phyloP scores from a whole-genome alignment of 2,113 vertebrate species.

The Ptilonorhynchus violaceus region DNA sequence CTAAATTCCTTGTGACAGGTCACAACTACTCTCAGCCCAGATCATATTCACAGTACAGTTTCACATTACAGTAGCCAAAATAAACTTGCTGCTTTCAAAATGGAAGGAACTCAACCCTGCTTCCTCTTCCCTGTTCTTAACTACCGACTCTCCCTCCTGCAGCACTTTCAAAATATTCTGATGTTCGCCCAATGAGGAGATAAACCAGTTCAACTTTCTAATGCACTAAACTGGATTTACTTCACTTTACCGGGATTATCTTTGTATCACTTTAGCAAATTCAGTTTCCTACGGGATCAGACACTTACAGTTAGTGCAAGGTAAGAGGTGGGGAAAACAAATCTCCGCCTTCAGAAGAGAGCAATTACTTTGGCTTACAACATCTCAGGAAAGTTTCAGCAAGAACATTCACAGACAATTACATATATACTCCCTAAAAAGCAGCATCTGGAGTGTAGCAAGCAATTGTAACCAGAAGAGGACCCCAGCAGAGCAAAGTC shows the following conservation, averaged over 20 bases:
- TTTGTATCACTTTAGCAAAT: not conserved
- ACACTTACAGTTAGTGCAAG: not conserved
- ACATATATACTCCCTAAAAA: not conserved
- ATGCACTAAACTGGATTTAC: not conserved
- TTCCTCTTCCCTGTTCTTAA: slow-evolving; percentile 4
- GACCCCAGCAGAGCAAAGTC: not conserved
- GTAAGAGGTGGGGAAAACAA: not conserved
- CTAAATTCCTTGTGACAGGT: slow-evolving; percentile 11
- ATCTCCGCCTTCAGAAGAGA: not conserved
- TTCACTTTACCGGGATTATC: not conserved
- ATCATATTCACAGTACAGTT: slow-evolving; percentile 3
- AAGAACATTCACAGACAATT: not conserved
- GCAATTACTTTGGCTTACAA: not conserved
- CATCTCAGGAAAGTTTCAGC: not conserved
- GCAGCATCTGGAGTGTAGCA: not conserved
- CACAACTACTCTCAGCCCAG: not conserved
- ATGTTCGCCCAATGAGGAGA: not conserved
- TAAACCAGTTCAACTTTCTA: not conserved
- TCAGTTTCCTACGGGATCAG: not conserved
- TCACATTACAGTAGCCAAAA: slow-evolving; percentile 56
- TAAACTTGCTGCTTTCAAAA: slow-evolving; percentile 54
- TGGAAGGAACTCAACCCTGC: slow-evolving; percentile 33
- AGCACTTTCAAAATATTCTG: not conserved
- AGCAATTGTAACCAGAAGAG: not conserved
- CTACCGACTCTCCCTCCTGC: not conserved